Evolutionary conservation across 2,888 invertebrate genomes (phyloP).

Genomic region (Patella caerulea): DNA sequence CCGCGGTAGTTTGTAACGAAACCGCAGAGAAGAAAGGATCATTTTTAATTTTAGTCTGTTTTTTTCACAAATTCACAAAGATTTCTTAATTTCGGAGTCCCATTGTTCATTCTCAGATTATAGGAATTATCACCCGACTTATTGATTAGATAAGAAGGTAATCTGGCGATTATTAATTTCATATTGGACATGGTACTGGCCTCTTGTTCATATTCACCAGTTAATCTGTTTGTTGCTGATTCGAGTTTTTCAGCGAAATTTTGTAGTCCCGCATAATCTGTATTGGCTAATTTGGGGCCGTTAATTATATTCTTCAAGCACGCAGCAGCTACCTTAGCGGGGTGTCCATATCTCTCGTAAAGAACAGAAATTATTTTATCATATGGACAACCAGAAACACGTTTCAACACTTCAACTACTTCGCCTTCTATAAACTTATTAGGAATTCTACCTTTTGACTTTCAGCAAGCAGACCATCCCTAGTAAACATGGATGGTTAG

Average conservation of each 20-base stretch:
- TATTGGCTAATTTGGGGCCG: too few relatives aligned
- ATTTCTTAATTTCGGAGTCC: neutral
- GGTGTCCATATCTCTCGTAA: too few relatives aligned
- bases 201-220: neutral
- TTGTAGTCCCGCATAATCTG: too few relatives aligned
- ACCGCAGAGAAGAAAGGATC: neutral
- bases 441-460: neutral
- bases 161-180: neutral
- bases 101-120: neutral
- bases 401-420: neutral
- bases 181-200: neutral
- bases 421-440: neutral
- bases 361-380: too few relatives aligned
- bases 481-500: too few relatives aligned
- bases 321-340: too few relatives aligned
- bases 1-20: too few relatives aligned
- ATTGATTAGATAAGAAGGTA: neutral
- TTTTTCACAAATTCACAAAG: neutral
- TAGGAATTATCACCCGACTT: neutral
- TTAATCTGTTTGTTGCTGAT: too few relatives aligned
- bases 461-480: neutral
- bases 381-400: too few relatives aligned
- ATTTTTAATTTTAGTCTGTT: neutral
- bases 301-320: too few relatives aligned
- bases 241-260: too few relatives aligned